phyloP scores from a whole-genome alignment of 2,888 invertebrate species.

The Pseudococcus jackbeardsleyi region DNA sequence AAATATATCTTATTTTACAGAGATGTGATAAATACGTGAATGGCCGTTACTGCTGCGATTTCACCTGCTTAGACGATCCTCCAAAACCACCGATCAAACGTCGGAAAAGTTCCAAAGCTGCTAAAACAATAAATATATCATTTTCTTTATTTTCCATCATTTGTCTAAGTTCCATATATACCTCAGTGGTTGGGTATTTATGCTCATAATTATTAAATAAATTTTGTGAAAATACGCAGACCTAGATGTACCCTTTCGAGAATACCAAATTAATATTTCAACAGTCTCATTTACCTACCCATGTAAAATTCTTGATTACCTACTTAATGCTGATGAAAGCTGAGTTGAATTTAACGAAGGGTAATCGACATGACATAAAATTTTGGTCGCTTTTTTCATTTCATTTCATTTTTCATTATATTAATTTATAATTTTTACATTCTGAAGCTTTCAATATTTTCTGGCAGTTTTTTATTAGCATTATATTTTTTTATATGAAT shows the following conservation, averaged over 20 bases:
- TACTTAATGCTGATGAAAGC: not conserved
- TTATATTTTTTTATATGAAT: not conserved
- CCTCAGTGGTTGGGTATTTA: not conserved
- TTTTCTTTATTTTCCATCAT: not conserved
- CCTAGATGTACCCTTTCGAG: too few species aligned
- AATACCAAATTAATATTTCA: too few species aligned
- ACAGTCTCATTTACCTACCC: not conserved
- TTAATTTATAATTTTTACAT: not conserved
- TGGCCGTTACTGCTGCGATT: constrained; percentile 89
- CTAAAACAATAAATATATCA: not conserved
- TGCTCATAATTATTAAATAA: too few species aligned
- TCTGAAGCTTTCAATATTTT: constrained; percentile 16
- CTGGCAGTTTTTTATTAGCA: not conserved
- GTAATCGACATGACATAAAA: too few species aligned
- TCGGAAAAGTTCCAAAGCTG: not conserved
- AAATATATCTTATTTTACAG: constrained; percentile 72
- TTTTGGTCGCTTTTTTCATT: too few species aligned
- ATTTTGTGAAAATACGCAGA: too few species aligned
- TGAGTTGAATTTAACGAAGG: not conserved
- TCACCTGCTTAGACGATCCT: constrained; percentile 82
- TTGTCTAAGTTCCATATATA: not conserved
- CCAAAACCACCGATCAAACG: constrained; percentile 64
- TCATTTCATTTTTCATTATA: not conserved
- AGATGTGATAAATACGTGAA: constrained; percentile 88
- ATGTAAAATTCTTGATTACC: not conserved